Percentiles rank a stretch among this genome's conserved stretches.
These are phyloP conservation scores for Phyllostomus hastatus DNA, from an alignment of 2,113 vertebrate species.

Conservation along the genomic window DNA sequence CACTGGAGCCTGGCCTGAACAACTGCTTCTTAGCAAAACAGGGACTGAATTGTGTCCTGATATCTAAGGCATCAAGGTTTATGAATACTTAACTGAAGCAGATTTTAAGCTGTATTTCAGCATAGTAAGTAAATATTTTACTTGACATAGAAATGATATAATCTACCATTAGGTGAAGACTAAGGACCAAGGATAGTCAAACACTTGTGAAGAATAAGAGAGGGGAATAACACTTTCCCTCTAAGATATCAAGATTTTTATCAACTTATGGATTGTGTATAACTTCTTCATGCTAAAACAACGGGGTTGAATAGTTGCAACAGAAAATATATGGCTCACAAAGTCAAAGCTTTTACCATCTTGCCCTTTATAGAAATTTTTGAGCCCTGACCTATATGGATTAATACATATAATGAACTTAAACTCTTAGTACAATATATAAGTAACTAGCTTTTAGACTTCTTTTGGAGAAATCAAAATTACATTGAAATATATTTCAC, in stretches of 20 bases:
- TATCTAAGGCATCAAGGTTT: neutral
- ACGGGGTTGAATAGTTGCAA: neutral
- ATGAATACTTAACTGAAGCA: neutral
- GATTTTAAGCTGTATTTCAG: neutral
- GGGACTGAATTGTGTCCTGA: neutral
- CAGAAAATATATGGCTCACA: neutral
- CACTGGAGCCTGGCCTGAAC: neutral
- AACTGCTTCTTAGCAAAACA: neutral
- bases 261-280: neutral
- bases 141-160: neutral
- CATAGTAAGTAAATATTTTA: neutral
- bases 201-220: neutral
- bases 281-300: neutral
- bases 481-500: neutral
- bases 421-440: neutral
- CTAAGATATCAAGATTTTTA: neutral
- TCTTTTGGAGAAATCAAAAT: neutral
- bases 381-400: neutral
- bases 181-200: neutral
- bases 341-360: neutral
- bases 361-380: neutral
- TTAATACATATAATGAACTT: neutral
- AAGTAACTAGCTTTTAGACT: neutral
- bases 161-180: neutral
- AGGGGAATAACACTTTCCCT: neutral